A percentile compares a stretch with the other conserved stretches of the same genome.
Evolutionary conservation across 2,888 invertebrate species (phyloP).

Genomic region (Caenorhabditis macrosperma): DNA sequence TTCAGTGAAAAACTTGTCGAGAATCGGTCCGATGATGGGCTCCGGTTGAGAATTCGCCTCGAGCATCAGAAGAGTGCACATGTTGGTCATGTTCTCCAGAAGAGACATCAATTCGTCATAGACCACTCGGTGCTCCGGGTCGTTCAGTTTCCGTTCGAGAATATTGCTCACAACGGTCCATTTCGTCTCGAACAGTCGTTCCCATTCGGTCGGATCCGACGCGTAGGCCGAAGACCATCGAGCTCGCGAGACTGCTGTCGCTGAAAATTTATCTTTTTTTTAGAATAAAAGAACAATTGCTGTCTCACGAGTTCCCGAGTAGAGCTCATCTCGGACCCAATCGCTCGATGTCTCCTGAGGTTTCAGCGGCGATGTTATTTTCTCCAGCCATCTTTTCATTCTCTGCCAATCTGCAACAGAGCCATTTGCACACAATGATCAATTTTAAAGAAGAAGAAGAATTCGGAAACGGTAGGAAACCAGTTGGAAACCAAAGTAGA

Average conservation of each 20-base stretch:
- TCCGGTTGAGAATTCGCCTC: conserved; percentile 78
- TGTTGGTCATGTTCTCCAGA: conserved; percentile 65
- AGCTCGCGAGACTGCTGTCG: conserved; percentile 30
- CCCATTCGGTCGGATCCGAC: conserved; percentile 78
- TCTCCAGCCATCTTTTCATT: conserved; percentile 54
- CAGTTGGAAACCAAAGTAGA: neutral
- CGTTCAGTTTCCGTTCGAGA: conserved; percentile 61
- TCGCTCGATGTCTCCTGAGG: conserved; percentile 42
- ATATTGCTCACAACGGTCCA: conserved; percentile 49
- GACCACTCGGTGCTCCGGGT: conserved; percentile 62
- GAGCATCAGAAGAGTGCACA: conserved; percentile 75
- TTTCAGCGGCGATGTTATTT: conserved; percentile 48
- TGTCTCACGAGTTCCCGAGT: conserved; percentile 44
- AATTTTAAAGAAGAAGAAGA: neutral
- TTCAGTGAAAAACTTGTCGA: conserved; percentile 77
- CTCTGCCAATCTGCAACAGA: neutral
- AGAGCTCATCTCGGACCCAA: conserved; percentile 48
- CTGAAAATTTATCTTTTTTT: conserved; percentile 16
- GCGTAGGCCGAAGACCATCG: conserved; percentile 73
- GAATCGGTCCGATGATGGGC: conserved; percentile 77
- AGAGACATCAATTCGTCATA: conserved; percentile 68
- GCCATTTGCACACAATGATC: neutral
- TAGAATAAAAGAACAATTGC: too few species aligned
- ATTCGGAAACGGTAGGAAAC: neutral
- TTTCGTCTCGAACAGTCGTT: conserved; percentile 70